Conservation (phyloP, 2,113 vertebrate species). For the Emydura subglobosa region DNA sequence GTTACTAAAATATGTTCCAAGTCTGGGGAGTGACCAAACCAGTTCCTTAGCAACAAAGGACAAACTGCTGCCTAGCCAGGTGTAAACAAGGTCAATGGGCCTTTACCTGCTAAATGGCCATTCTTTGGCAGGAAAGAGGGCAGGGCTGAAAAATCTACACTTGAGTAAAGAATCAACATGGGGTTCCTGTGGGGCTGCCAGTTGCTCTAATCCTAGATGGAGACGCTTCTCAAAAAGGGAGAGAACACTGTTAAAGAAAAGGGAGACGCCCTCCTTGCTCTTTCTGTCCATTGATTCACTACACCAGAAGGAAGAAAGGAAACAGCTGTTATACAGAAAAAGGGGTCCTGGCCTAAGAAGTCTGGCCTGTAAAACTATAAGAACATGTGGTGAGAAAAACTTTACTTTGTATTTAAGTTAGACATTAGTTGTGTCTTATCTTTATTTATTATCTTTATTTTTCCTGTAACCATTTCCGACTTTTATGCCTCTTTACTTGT, state of each 20-base stretch:
- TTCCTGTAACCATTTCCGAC: background rate
- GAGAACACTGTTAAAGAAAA: background rate
- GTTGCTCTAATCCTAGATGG: background rate
- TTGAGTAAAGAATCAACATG: background rate
- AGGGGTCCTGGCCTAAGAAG: background rate
- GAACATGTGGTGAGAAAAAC: background rate
- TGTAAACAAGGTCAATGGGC: background rate
- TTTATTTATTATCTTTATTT: background rate
- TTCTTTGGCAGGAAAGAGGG: background rate
- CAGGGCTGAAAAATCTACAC: background rate
- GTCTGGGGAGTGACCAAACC: background rate
- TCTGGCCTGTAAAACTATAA: background rate
- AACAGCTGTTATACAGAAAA: background rate
- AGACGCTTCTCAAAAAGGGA: background rate
- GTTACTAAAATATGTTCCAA: background rate
- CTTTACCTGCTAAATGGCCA: background rate
- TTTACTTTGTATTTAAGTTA: background rate
- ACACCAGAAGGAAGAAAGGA: background rate
- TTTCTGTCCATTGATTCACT: background rate
- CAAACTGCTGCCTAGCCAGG: background rate
- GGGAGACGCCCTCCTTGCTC: background rate
- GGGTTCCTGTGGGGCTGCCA: background rate
- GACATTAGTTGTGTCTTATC: background rate
- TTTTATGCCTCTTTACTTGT: background rate
- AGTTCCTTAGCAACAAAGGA: background rate